phyloP scores from a whole-genome alignment of 2,888 invertebrate species.

The Operophtera brumata region DNA sequence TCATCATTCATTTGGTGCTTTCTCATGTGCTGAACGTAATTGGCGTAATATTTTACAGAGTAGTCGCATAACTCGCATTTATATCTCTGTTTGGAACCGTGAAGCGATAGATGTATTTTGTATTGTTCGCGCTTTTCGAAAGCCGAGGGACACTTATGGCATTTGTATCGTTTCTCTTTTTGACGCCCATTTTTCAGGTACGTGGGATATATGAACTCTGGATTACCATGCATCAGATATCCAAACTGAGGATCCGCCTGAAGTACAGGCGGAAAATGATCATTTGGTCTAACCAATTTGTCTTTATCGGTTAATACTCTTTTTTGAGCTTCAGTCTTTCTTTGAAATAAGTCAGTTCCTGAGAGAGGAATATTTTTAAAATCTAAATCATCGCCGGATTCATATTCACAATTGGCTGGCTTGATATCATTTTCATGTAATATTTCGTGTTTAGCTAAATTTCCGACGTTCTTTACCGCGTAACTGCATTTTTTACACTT shows the following conservation, averaged over 20 bases:
- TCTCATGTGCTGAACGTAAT: slow-evolving; percentile 89
- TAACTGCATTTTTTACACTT: slow-evolving; percentile 87
- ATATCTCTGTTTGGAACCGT: slow-evolving; percentile 91
- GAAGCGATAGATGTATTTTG: slow-evolving; percentile 89
- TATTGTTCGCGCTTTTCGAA: slow-evolving; percentile 93
- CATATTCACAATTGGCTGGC: slow-evolving; percentile 61
- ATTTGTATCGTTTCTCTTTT: slow-evolving; percentile 89
- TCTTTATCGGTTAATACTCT: slow-evolving; percentile 73
- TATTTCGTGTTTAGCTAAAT: slow-evolving; percentile 83
- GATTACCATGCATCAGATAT: slow-evolving; percentile 86
- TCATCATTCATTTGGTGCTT: slow-evolving; percentile 88
- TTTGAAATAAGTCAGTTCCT: slow-evolving; percentile 84
- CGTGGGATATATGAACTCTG: slow-evolving; percentile 88
- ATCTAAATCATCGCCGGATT: slow-evolving; percentile 73
- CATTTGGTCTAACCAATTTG: slow-evolving; percentile 75
- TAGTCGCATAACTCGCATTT: slow-evolving; percentile 93
- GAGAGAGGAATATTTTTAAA: slow-evolving; percentile 82
- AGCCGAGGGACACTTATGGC: slow-evolving; percentile 92
- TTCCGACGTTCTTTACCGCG: slow-evolving; percentile 84
- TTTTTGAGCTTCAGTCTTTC: slow-evolving; percentile 82
- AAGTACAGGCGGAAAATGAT: slow-evolving; percentile 76
- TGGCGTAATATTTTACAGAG: slow-evolving; percentile 92
- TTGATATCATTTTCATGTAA: slow-evolving; percentile 73
- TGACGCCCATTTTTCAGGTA: slow-evolving; percentile 86
- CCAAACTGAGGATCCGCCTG: slow-evolving; percentile 85